Evolutionary conservation across 2,888 invertebrate genomes (phyloP), one percentile per base, ranked within the genome.

Genomic region (Synergus japonicus): DNA sequence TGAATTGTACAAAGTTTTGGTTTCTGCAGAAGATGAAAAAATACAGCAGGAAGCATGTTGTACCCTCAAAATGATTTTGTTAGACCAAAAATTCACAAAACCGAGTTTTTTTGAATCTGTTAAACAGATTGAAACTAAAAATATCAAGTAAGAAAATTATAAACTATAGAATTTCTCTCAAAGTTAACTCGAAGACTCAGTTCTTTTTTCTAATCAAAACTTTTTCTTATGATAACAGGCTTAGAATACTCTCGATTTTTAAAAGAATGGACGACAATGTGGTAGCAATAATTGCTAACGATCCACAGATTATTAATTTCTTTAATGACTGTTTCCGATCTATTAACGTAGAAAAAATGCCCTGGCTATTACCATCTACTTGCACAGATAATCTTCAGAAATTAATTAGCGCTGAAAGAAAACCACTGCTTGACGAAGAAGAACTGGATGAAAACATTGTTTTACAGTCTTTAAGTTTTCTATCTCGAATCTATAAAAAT

Each of bases 231-330:
- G 9, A 44, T 82, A 82, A 12, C 78, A 86, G 86, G 64, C 43
- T 83, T 18, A 80, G 81, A 64, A 63, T 87, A 9, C 83, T 85
- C 46, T 76, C 83, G 79, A 82, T 86, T 58, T 77, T 87, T 65
- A 83, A 83, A 67, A 66, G 63, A 5, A 44, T 82, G 0, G 83
- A 86, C 5, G 80, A 83, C 22, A 78, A 49, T 8, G 69, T 78
- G 15, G 3, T 85, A 5, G 18, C 60, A 13, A 65, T 63, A 1
- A 49, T 81, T 9, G 64, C 82, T 10, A 69, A 78, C 0, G 86
- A 87, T 82, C 58, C 80, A 1, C 69, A 37, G 22, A 77, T 76
- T 5, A 67, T 83, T 0, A 76, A 80, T 15, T 85, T 85, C 12
- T 37, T 84, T 1, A 66, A 81, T 13, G 82, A 85, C 67, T 86